Percentiles rank a stretch among this genome's conserved stretches.
These are phyloP conservation scores for Melipona beecheii DNA, from an alignment of 2,888 invertebrate genomes.

Conservation along the genomic window DNA sequence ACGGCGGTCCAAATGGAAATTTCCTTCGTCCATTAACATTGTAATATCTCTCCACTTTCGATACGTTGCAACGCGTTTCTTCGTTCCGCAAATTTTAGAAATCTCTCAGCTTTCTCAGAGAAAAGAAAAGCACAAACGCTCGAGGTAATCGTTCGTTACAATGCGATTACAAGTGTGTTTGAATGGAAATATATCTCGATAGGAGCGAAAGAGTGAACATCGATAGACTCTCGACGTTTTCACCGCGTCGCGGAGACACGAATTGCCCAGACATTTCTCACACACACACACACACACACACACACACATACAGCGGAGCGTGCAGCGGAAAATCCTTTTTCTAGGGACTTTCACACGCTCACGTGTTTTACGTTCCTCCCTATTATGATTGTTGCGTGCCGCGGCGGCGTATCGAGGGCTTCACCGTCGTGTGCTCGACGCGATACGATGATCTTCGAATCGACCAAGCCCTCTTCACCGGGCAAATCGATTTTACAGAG, in stretches of 20 bases:
- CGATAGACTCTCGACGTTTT: constrained; percentile 3
- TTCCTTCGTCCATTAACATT: too few species aligned
- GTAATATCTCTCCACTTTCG: too few species aligned
- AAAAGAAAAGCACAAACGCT: too few species aligned
- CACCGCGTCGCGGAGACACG: not conserved
- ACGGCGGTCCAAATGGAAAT: too few species aligned
- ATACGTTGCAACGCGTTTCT: too few species aligned
- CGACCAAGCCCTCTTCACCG: constrained; percentile 18
- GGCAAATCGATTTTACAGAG: constrained; percentile 27
- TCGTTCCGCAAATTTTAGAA: too few species aligned
- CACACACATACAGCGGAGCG: not conserved
- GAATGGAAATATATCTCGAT: not conserved
- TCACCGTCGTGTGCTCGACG: constrained; percentile 14
- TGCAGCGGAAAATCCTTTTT: constrained; percentile 22
- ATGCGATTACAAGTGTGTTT: too few species aligned
- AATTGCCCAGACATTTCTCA: not conserved
- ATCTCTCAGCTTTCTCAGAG: too few species aligned
- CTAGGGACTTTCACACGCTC: constrained; percentile 37
- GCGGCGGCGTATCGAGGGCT: constrained; percentile 24
- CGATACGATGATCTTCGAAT: constrained; percentile 33
- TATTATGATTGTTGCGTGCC: constrained; percentile 45
- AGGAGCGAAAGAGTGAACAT: not conserved
- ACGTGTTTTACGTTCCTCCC: constrained; percentile 28
- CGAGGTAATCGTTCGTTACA: too few species aligned
- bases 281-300: not conserved